Conservation (phyloP, 1,140 invertebrate species). For the Holcopasites calliopsidis region DNA sequence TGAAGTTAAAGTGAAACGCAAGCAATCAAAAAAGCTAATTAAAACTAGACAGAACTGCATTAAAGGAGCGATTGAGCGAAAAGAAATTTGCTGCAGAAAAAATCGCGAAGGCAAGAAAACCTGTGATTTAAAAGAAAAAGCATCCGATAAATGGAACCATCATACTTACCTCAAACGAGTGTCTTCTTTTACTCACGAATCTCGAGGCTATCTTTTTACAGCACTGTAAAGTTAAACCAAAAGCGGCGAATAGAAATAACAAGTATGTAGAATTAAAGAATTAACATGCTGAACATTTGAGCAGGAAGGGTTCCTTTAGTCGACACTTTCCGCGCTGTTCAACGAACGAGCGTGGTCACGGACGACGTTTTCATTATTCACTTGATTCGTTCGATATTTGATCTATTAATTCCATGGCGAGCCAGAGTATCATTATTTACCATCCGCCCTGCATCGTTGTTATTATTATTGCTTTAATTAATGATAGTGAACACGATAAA, state of each 20-base stretch:
- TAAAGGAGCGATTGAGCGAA: not conserved
- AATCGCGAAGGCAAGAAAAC: not conserved
- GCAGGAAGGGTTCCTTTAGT: not conserved
- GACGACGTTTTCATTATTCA: not conserved
- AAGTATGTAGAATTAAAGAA: not conserved
- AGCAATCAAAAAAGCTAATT: too few relatives aligned
- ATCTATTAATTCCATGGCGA: not conserved
- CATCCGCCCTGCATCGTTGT: constrained; percentile 6
- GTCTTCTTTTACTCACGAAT: not conserved
- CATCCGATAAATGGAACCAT: too few relatives aligned
- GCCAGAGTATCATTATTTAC: not conserved
- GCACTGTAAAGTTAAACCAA: not conserved
- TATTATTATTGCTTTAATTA: not conserved
- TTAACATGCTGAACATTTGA: not conserved
- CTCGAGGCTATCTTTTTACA: not conserved
- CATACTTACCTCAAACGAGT: not conserved
- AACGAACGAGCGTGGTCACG: not conserved
- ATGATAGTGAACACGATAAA: not conserved
- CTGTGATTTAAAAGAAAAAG: too few relatives aligned
- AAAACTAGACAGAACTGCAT: too few relatives aligned
- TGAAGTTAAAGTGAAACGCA: too few relatives aligned
- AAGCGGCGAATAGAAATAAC: too few relatives aligned
- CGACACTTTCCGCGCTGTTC: too few relatives aligned
- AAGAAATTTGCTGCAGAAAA: too few relatives aligned
- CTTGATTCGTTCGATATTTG: not conserved